Base-by-base conservation (phyloP, 2,888 invertebrate species). In the Cistogaster globosa region DNA sequence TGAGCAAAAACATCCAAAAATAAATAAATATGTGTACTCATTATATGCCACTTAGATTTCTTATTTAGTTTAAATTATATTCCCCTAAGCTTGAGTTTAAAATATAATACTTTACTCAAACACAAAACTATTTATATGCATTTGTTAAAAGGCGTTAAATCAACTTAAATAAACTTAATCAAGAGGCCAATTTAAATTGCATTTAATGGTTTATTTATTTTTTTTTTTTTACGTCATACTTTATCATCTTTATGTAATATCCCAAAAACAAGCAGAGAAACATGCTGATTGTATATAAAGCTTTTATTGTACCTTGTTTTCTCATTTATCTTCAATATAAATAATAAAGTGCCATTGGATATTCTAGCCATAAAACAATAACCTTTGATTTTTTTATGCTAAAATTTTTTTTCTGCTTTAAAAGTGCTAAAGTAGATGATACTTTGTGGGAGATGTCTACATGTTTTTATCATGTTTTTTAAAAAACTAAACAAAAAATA, bases 91-190 rank as follows among this genome's bases (percentile, higher is more conserved):
- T n/a, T n/a, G n/a, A n/a, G n/a, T n/a, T n/a, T n/a, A n/a, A n/a
- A n/a, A n/a, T n/a, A n/a, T n/a, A n/a, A n/a, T n/a, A n/a, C n/a
- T n/a, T n/a, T 6, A 32, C 7, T 53, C 12, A 12, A 42, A 42
- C 9, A 12, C 12, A 42, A 42, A 42, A 42, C 42, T 11, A 42
- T 80, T 76, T 80, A 72, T 58, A 48, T 60, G 36, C 67, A 57
- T 65, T 72, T 42, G 6, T 71, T 22, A 2, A 32, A 72, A 86
- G 76, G 76, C 83, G 76, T 63, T 83, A 86, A 86, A 86, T 86
- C 80, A 86, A 76, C 65, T 79, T 76, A 32, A 32, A 32, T 51
- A 76, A 11, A 12, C 42, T 42, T 16, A 48, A 79, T 79, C 78
- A 69, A 71, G 82, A 82, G 85, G 57, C 62, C 77, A 85, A 85